These are phyloP conservation scores for Apamea crenata DNA, from an alignment of 2,888 invertebrate genomes.

Conservation along the genomic window DNA sequence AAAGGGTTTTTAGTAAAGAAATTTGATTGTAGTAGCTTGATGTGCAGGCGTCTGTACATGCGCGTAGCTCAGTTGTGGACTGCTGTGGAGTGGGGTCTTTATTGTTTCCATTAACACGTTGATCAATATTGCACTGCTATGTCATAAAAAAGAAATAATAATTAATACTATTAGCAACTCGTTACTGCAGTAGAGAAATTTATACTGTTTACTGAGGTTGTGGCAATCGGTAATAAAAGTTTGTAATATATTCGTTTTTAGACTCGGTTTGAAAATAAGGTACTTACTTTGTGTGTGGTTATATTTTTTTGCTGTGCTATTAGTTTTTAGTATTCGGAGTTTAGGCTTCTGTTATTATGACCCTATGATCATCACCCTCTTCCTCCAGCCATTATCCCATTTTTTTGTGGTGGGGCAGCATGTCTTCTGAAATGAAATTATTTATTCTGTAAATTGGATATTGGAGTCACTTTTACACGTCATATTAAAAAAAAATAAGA, in stretches of 20 bases:
- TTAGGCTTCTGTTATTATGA: neutral
- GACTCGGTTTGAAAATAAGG: neutral
- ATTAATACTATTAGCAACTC: neutral
- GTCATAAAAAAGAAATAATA: constrained; percentile 11
- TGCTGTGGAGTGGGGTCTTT: constrained; percentile 3
- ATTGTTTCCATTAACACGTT: constrained; percentile 31
- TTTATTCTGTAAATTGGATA: too few species aligned
- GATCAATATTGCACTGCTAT: constrained; percentile 29
- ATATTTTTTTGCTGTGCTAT: neutral
- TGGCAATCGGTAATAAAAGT: neutral
- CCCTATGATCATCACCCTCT: neutral
- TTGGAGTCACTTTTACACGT: too few species aligned
- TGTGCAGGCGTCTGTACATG: too few species aligned
- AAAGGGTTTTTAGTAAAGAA: neutral
- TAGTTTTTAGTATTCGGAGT: neutral
- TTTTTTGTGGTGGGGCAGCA: neutral
- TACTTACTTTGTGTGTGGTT: neutral
- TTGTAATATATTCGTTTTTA: neutral
- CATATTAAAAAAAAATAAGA: too few species aligned
- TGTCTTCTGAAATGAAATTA: neutral
- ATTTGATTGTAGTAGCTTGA: too few species aligned
- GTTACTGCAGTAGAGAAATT: constrained; percentile 20
- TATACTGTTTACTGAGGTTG: constrained; percentile 10
- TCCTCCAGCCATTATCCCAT: neutral
- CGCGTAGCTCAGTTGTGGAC: neutral